A percentile compares a stretch with the other conserved stretches of the same genome.
These are phyloP conservation scores for Cydia fagiglandana DNA, from an alignment of 1,140 invertebrate species.

Conservation along the genomic window DNA sequence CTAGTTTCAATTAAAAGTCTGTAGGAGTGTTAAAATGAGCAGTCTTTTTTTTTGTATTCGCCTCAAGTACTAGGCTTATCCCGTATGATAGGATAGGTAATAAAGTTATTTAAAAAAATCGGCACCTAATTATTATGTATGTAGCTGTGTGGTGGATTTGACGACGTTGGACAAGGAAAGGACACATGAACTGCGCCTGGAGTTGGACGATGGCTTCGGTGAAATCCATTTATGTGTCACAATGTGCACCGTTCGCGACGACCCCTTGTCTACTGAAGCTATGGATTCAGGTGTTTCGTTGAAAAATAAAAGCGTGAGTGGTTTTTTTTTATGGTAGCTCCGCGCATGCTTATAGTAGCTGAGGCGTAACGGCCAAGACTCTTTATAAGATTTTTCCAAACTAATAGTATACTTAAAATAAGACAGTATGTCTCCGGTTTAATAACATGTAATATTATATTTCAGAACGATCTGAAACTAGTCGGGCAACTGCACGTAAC, in stretches of 20 bases:
- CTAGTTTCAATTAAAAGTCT: no score
- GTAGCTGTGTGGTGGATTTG: constrained; percentile 63
- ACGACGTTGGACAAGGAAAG: constrained; percentile 56
- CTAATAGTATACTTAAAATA: background rate
- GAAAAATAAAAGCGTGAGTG: background rate
- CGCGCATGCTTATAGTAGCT: no score
- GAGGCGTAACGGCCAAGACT: no score
- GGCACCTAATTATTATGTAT: constrained; percentile 22
- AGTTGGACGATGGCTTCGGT: constrained; percentile 62
- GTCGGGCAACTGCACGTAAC: constrained; percentile 92
- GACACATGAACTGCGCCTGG: constrained; percentile 64
- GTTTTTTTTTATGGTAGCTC: no score
- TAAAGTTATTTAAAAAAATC: no score
- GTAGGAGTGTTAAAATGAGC: no score
- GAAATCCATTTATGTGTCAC: constrained; percentile 60
- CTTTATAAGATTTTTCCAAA: no score
- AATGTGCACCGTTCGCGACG: constrained; percentile 48
- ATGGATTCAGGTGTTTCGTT: background rate
- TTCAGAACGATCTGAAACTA: constrained; percentile 87
- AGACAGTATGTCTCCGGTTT: background rate
- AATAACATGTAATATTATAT: constrained; percentile 50
- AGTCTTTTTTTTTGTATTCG: no score
- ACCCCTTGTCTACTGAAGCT: background rate
- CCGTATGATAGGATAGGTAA: no score
- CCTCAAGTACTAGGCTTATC: no score